A percentile compares a stretch with the other conserved stretches of the same genome.
phyloP scores from a whole-genome alignment of 2,113 vertebrate species.

The Collichthys lucidus region DNA sequence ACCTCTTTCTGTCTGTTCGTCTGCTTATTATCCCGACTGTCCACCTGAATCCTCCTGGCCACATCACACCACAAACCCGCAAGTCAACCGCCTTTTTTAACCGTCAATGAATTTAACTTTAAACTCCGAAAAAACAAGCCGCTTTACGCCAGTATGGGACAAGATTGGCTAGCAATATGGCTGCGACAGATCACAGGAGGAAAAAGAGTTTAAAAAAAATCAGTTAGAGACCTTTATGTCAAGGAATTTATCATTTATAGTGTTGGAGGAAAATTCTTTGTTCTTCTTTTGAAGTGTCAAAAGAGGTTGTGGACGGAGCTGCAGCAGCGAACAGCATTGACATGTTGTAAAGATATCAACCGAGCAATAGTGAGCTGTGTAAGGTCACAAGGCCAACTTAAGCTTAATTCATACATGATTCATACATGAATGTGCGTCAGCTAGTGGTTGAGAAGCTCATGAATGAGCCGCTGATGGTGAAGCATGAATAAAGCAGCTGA shows the following conservation, averaged over 20 bases:
- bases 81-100: neutral
- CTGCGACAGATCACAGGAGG: neutral
- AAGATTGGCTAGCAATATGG: neutral
- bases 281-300: conserved; percentile 7
- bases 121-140: conserved; percentile 15
- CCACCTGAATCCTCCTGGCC: conserved; percentile 46
- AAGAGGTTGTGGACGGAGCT: neutral
- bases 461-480: conserved; percentile 9
- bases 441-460: neutral
- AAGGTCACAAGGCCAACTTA: neutral
- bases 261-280: conserved; percentile 15
- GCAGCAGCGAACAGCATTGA: neutral
- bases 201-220: neutral
- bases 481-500: neutral
- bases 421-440: neutral
- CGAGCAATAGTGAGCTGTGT: neutral
- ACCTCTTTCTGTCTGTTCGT: conserved; percentile 20
- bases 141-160: neutral
- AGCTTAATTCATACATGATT: neutral
- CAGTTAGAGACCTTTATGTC: neutral
- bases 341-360: neutral
- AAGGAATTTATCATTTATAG: conserved; percentile 12
- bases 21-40: conserved; percentile 5
- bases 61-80: conserved; percentile 12
- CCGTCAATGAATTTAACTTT: neutral